These are phyloP conservation scores for Morbakka virulenta DNA, from an alignment of 30 jellyfish, hydroid and myxozoan species.

Conservation along the genomic window DNA sequence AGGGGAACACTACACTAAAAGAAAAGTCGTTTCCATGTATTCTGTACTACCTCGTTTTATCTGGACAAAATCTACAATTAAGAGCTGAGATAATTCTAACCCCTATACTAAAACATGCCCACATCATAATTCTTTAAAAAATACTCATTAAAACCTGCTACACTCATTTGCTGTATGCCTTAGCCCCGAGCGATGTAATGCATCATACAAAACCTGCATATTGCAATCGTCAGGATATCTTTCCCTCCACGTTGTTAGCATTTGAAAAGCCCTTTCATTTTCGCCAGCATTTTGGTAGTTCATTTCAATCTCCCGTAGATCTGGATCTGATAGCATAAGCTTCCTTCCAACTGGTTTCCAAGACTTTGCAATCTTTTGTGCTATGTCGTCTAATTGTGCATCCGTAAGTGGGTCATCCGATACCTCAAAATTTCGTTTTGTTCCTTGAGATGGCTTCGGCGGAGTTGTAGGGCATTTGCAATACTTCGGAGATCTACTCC, in stretches of 20 bases:
- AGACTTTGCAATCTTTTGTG: conserved; percentile 53
- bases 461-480: conserved; percentile 58
- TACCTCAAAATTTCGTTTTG: conserved; percentile 57
- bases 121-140: too few species aligned
- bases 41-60: too few species aligned
- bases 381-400: conserved; percentile 66
- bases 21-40: too few species aligned
- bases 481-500: conserved; percentile 5
- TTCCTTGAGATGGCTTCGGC: conserved; percentile 45
- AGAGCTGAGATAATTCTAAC: too few species aligned
- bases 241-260: conserved; percentile 88
- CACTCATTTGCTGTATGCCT: conserved; percentile 88
- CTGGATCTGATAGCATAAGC: conserved; percentile 48
- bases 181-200: conserved; percentile 58
- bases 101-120: too few species aligned
- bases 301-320: conserved; percentile 69
- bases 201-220: conserved; percentile 28
- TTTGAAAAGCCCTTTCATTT: conserved; percentile 91
- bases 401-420: conserved; percentile 45
- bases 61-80: too few species aligned
- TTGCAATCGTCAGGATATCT: conserved; percentile 72
- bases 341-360: conserved; percentile 89
- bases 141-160: too few species aligned
- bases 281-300: conserved; percentile 67
- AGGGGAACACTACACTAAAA: too few species aligned